Percentiles rank a stretch among this genome's conserved stretches.
Evolutionary conservation across 2,888 invertebrate species (phyloP).

Genomic region (Sarcophaga caerulescens): DNA sequence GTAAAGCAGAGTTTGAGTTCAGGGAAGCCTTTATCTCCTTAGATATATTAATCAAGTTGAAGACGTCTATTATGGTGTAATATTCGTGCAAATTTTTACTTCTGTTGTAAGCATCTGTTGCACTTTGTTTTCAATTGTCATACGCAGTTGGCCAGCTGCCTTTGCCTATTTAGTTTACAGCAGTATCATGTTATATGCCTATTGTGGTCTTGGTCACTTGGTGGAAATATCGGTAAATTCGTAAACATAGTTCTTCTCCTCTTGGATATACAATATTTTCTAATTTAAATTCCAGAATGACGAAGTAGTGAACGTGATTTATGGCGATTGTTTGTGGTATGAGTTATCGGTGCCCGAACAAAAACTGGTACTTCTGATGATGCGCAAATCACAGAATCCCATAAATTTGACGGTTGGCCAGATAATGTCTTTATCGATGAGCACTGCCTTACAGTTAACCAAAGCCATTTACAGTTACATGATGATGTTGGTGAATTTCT

Average conservation of each 20-base stretch:
- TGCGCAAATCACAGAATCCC: constrained; percentile 70
- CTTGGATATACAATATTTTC: neutral
- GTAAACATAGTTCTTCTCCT: neutral
- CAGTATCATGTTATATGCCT: constrained; percentile 71
- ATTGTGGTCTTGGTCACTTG: constrained; percentile 73
- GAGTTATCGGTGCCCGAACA: constrained; percentile 68
- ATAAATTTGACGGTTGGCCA: constrained; percentile 63
- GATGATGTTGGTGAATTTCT: constrained; percentile 67
- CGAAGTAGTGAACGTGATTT: constrained; percentile 17
- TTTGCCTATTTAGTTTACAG: constrained; percentile 69
- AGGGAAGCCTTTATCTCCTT: neutral
- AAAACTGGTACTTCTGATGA: constrained; percentile 71
- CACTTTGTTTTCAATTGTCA: constrained; percentile 72
- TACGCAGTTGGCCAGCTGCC: constrained; percentile 73
- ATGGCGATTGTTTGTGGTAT: constrained; percentile 70
- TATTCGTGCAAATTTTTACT: constrained; percentile 72
- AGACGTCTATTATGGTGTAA: constrained; percentile 66
- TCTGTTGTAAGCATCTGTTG: constrained; percentile 68
- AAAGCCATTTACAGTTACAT: constrained; percentile 70
- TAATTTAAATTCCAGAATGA: constrained; percentile 35
- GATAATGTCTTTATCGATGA: constrained; percentile 71
- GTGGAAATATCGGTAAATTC: constrained; percentile 72
- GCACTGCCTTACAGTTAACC: constrained; percentile 70
- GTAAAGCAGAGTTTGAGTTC: too few relatives aligned
- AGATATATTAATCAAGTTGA: constrained; percentile 69